phyloP scores from a whole-genome alignment of 92 coral and sea anemone species.

The Porites divaricata region DNA sequence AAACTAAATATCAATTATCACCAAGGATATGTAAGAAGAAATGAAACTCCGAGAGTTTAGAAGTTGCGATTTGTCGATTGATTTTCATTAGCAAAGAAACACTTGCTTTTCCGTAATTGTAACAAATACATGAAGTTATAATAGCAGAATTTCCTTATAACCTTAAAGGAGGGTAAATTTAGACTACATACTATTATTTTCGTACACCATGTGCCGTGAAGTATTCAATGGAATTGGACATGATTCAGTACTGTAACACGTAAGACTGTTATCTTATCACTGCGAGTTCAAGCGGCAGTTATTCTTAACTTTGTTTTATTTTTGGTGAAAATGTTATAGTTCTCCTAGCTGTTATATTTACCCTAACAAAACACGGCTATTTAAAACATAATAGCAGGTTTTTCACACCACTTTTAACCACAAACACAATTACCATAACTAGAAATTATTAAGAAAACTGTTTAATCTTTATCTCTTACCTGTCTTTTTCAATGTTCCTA shows the following conservation, averaged over 20 bases:
- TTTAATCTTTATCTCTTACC: not conserved
- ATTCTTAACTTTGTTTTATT: not conserved
- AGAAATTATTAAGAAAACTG: not conserved
- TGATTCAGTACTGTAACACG: not conserved
- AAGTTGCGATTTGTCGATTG: too few species aligned
- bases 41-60: too few species aligned
- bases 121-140: too few species aligned
- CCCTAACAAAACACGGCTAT: not conserved
- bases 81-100: too few species aligned
- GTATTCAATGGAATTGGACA: too few species aligned
- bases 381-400: slow-evolving; percentile 28
- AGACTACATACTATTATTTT: too few species aligned
- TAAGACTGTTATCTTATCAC: not conserved
- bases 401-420: not conserved
- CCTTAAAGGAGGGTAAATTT: too few species aligned
- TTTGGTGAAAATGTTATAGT: not conserved
- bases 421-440: not conserved
- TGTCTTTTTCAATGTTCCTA: slow-evolving; percentile 4
- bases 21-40: too few species aligned
- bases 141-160: too few species aligned
- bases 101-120: too few species aligned
- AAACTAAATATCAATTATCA: too few species aligned
- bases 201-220: too few species aligned
- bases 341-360: not conserved
- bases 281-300: not conserved